A percentile compares a stretch with the other conserved stretches of the same genome.
Evolutionary conservation across 2,888 invertebrate genomes (phyloP).

Genomic region (Epinotia bilunana): DNA sequence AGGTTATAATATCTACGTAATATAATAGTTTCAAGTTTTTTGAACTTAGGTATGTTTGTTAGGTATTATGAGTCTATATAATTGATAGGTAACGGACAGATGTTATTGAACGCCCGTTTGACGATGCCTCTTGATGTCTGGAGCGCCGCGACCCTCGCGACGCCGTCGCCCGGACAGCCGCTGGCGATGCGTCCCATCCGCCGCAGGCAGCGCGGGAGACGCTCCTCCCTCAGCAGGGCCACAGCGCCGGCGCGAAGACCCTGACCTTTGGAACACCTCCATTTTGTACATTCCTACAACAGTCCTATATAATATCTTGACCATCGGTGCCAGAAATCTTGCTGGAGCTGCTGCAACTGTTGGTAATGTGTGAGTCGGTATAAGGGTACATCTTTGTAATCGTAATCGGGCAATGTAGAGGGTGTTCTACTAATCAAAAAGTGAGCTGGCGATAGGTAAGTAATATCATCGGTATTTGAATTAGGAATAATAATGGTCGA

Average conservation of each 20-base stretch:
- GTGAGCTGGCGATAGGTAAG: constrained; percentile 11
- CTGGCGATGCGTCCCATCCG: constrained; percentile 18
- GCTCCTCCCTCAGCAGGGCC: constrained; percentile 17
- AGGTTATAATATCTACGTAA: too few species aligned
- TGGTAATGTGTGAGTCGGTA: constrained; percentile 15
- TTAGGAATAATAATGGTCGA: constrained; percentile 4
- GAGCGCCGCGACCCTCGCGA: constrained; percentile 9
- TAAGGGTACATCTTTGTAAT: constrained; percentile 1
- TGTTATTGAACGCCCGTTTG: constrained; percentile 18
- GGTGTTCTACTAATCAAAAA: constrained; percentile 11
- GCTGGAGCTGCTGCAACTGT: constrained; percentile 25
- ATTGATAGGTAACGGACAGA: constrained; percentile 8
- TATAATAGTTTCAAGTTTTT: too few species aligned
- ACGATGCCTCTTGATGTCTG: constrained; percentile 3
- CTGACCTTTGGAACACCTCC: constrained; percentile 9
- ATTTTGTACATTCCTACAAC: constrained; percentile 14
- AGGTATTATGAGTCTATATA: too few species aligned
- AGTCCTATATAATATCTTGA: constrained; percentile 21
- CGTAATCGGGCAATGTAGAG: constrained; percentile 18
- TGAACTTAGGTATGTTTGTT: background rate
- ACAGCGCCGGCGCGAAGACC: constrained; percentile 2
- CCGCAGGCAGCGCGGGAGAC: constrained; percentile 11
- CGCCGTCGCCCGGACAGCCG: constrained; percentile 15
- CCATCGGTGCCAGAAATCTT: constrained; percentile 16
- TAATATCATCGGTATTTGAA: constrained; percentile 2